Evolutionary conservation across 2,888 invertebrate genomes (phyloP).

Genomic region (Papilio protenor): DNA sequence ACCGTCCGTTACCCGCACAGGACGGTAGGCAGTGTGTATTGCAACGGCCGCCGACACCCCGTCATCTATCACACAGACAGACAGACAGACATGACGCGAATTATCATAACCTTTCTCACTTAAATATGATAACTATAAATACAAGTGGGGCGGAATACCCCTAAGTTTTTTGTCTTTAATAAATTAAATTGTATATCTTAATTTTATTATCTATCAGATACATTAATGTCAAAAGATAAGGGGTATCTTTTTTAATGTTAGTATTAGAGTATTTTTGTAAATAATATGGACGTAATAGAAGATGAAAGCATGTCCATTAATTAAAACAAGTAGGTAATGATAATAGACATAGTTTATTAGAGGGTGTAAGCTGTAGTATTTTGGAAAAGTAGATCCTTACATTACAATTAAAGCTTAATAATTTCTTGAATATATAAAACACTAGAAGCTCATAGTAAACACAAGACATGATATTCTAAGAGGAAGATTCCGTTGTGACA

Average conservation of each 20-base stretch:
- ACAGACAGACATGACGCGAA: conserved; percentile 40
- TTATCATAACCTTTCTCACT: conserved; percentile 14
- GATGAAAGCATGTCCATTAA: neutral
- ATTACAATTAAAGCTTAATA: too few species aligned
- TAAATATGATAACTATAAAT: neutral
- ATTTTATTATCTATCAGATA: neutral
- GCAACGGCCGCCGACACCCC: conserved; percentile 34
- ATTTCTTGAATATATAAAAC: too few species aligned
- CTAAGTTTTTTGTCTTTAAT: neutral
- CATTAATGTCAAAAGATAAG: conserved; percentile 8
- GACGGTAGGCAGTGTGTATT: neutral
- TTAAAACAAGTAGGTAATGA: too few species aligned
- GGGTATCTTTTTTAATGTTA: neutral
- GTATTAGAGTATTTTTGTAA: neutral
- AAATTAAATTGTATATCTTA: neutral
- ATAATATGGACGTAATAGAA: neutral
- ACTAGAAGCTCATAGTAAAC: too few species aligned
- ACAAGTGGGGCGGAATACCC: neutral
- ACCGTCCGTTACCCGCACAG: neutral
- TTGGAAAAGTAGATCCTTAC: too few species aligned
- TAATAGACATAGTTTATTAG: too few species aligned
- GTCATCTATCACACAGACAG: conserved; percentile 55
- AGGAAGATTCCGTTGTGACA: neutral
- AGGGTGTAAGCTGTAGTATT: too few species aligned
- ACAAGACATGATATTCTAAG: neutral